A percentile compares a stretch with the other conserved stretches of the same genome.
phyloP scores from a whole-genome alignment of 2,797 vertebrate genomes.

The Crenuchus spilurus region DNA sequence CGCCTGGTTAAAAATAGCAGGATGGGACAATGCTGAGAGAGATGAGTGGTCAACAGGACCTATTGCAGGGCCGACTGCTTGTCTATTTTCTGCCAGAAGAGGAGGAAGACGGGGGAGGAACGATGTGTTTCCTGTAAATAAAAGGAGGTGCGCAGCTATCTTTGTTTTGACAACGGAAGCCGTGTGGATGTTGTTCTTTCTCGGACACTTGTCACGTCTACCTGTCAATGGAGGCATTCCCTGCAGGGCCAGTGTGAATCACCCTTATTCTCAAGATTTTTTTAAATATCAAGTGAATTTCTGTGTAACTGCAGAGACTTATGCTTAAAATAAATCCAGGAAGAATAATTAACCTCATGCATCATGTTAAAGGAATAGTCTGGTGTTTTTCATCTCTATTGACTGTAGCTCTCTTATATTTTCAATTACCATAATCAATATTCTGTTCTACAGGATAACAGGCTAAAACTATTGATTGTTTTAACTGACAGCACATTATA shows the following conservation, averaged over 20 bases:
- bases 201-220: slow-evolving; percentile 60
- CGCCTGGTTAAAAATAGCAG: slow-evolving; percentile 73
- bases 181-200: slow-evolving; percentile 61
- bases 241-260: slow-evolving; percentile 25
- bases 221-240: slow-evolving; percentile 51
- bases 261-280: slow-evolving; percentile 41
- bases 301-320: slow-evolving; percentile 17
- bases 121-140: slow-evolving; percentile 76
- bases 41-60: slow-evolving; percentile 57
- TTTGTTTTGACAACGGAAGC: slow-evolving; percentile 77
- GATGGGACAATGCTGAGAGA: slow-evolving; percentile 41
- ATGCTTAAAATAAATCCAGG: slow-evolving; percentile 47
- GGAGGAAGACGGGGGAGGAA: slow-evolving; percentile 71
- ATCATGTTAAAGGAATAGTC: slow-evolving; percentile 12
- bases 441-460: not conserved
- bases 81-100: slow-evolving; percentile 71
- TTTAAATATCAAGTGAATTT: slow-evolving; percentile 35
- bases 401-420: not conserved
- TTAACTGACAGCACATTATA: too few species aligned
- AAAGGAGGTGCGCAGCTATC: slow-evolving; percentile 73
- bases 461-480: too few species aligned
- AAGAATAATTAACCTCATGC: slow-evolving; percentile 42
- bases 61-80: slow-evolving; percentile 46
- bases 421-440: not conserved
- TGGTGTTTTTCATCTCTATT: not conserved